Conservation (phyloP, 1,140 invertebrate species). For the Propsilocerus akamusi region DNA sequence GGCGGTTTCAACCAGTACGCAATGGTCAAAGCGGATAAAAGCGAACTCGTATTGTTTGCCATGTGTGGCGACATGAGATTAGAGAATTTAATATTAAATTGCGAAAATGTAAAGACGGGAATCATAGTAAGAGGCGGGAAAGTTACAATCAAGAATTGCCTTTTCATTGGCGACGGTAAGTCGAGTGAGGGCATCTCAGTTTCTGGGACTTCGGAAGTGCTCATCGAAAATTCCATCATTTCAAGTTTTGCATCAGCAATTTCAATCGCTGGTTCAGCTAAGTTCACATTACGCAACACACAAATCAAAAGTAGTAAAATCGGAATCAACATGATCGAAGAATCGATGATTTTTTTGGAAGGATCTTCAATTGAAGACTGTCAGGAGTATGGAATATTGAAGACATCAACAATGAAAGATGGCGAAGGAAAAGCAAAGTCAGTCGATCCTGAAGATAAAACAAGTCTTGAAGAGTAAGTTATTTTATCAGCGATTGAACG, state of each 20-base stretch:
- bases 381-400: neutral
- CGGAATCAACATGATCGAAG: slow-evolving; percentile 2
- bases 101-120: slow-evolving; percentile 20
- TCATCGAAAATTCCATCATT: slow-evolving; percentile 20
- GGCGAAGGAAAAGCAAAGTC: too few species aligned
- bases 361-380: neutral
- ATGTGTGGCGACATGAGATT: slow-evolving; percentile 19
- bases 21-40: slow-evolving; percentile 20
- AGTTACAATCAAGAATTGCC: slow-evolving; percentile 20
- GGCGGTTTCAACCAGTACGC: slow-evolving; percentile 10
- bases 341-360: neutral
- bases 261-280: neutral
- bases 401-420: too few species aligned
- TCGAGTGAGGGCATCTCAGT: slow-evolving; percentile 26
- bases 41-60: slow-evolving; percentile 24
- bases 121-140: slow-evolving; percentile 23
- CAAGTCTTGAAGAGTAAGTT: too few species aligned
- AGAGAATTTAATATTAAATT: slow-evolving; percentile 25
- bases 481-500: too few species aligned
- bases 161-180: slow-evolving; percentile 18
- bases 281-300: neutral
- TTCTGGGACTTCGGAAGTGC: slow-evolving; percentile 15
- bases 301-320: slow-evolving; percentile 5
- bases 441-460: too few species aligned
- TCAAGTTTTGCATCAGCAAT: slow-evolving; percentile 21